Evolutionary conservation across 2,797 vertebrate genomes (phyloP).

Genomic region (Cyprinodon diabolis): DNA sequence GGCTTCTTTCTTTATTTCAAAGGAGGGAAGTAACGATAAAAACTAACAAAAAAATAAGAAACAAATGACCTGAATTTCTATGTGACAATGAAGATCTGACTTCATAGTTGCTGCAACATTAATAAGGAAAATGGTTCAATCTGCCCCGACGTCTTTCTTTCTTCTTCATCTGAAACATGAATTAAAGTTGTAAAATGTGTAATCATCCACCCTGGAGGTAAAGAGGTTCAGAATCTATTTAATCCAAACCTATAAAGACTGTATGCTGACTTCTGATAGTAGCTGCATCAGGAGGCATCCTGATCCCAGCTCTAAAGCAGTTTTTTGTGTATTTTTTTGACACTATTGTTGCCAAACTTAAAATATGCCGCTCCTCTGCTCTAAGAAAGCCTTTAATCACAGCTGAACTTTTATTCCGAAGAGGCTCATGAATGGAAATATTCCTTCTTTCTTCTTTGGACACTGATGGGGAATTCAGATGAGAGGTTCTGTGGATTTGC

Average conservation of each 20-base stretch:
- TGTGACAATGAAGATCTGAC: not conserved
- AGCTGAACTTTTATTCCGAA: conserved; percentile 5
- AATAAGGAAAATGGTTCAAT: not conserved
- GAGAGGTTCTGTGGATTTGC: conserved; percentile 29
- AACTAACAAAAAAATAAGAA: too few relatives aligned
- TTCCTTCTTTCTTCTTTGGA: conserved; percentile 21
- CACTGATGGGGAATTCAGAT: conserved; percentile 44
- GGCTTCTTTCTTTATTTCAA: not conserved
- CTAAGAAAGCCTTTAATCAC: conserved; percentile 4
- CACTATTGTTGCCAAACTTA: not conserved
- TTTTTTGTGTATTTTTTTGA: not conserved
- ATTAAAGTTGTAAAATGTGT: not conserved
- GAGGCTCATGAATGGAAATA: conserved; percentile 16
- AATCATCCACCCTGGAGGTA: not conserved
- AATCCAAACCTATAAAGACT: not conserved
- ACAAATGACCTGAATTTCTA: too few relatives aligned
- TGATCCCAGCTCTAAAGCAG: not conserved
- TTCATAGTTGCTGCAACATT: not conserved
- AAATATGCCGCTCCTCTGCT: not conserved
- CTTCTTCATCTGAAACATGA: not conserved
- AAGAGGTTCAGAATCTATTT: not conserved
- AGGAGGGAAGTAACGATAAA: not conserved
- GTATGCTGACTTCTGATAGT: not conserved
- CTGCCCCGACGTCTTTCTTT: too few relatives aligned
- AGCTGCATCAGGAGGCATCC: not conserved